Evolutionary conservation across 2,888 invertebrate species (phyloP).

Genomic region (Eutolmus rufibarbis): DNA sequence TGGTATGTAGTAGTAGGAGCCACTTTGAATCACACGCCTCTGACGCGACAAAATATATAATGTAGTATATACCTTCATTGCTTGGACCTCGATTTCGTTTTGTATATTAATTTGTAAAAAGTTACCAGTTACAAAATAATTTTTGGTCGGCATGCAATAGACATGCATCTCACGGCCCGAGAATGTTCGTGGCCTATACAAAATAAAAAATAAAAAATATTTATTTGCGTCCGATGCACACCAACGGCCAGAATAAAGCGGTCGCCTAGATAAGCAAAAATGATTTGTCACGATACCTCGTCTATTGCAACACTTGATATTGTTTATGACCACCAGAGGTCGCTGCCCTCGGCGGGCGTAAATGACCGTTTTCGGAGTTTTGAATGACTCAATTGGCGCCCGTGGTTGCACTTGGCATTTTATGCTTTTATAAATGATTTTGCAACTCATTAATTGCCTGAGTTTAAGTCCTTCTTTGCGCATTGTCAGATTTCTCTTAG

Average conservation of each 20-base stretch:
- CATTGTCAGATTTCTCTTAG: background rate
- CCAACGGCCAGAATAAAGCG: background rate
- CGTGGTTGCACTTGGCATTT: background rate
- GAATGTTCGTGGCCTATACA: background rate
- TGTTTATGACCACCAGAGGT: conserved; percentile 4
- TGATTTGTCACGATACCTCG: conserved; percentile 25
- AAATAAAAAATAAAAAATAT: background rate
- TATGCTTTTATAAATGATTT: background rate
- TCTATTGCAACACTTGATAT: background rate
- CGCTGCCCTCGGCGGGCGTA: background rate
- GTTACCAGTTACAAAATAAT: conserved; percentile 15
- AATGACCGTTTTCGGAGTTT: background rate
- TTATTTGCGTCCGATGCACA: background rate
- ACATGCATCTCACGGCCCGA: background rate
- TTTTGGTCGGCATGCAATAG: background rate
- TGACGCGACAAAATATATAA: conserved; percentile 21
- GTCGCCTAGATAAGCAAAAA: background rate
- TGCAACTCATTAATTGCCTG: background rate
- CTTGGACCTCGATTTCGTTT: background rate
- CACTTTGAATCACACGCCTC: conserved; percentile 14
- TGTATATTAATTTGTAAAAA: conserved; percentile 13
- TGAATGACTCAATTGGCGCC: background rate
- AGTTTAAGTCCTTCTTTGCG: background rate
- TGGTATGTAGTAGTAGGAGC: background rate
- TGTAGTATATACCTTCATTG: background rate